Base-by-base conservation (phyloP, 2,888 invertebrate genomes). In the Dendrolimus houi region DNA sequence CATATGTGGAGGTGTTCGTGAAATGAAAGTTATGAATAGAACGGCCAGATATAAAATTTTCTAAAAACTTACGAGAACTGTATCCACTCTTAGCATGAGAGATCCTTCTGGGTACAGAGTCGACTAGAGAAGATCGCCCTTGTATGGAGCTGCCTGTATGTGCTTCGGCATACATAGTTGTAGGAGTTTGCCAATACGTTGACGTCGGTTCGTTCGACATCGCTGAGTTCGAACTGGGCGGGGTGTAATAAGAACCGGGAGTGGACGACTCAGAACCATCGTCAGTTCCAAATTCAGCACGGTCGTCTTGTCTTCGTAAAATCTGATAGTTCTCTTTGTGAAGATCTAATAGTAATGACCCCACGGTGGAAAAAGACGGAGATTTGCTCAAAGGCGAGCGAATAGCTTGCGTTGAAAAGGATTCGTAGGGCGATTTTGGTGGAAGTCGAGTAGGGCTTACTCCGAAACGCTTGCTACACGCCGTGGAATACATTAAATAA, bases 401-500 rank as follows among this genome's bases (percentile, higher is more conserved):
- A 29, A 29, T 29, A 8, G 60, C 42, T 7, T 41, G 59, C 12
- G 54, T 40, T 13, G 29, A 10, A 9, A 57, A 53, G 3, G 61
- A 54, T 42, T 56, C 47, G 1, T 60, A 56, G 8, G 62, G 55
- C 42, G 58, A 55, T 52, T 55, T 17, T 10, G 58, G 40, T 8
- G 58, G 54, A 13, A 59, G 41, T 2, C 55, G 56, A 9, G 54
- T 60, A 9, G 14, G 62, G 53, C 9, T 60, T 52, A 41, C 53
- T 41, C 17, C 13, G 52, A 56, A 14, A 10, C 57, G 60, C 54
- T 52, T 63, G 9, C 56, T 59, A 63, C 69, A 62, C 8, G 63
- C 54, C 1, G 75, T 72, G 1, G 78, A 68, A 62, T 85, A 77
- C 10, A 82, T 57, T 1, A 75, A 64, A 57, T 83, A 81, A 2